A percentile compares a stretch with the other conserved stretches of the same genome.
phyloP scores from a whole-genome alignment of 2,113 vertebrate species.

The Xiphorhynchus elegans region DNA sequence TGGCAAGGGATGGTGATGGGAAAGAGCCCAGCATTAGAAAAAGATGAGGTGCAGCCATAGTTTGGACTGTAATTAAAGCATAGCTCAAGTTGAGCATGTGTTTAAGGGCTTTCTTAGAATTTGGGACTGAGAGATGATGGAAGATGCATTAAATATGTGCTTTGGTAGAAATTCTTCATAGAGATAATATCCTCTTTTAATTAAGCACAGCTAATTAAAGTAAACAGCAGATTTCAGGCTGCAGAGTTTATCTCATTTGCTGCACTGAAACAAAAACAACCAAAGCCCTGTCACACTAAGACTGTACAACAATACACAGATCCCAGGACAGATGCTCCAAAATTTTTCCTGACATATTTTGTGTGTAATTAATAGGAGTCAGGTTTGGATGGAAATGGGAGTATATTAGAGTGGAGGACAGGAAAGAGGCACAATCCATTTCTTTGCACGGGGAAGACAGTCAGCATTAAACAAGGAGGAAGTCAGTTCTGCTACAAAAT shows the following conservation, averaged over 20 bases:
- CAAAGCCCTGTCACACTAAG: not conserved
- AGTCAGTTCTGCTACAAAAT: not conserved
- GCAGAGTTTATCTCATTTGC: not conserved
- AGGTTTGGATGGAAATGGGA: not conserved
- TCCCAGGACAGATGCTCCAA: not conserved
- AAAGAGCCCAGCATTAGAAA: not conserved
- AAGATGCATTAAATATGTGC: not conserved
- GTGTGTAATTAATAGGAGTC: not conserved
- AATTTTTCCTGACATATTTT: not conserved
- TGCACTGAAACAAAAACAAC: not conserved
- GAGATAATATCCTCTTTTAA: not conserved
- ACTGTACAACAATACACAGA: not conserved
- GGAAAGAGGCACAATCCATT: not conserved
- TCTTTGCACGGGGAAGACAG: not conserved
- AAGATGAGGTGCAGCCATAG: not conserved
- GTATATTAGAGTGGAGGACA: not conserved
- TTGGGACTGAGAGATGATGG: not conserved
- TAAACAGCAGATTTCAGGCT: not conserved
- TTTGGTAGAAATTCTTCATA: not conserved
- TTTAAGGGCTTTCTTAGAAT: not conserved
- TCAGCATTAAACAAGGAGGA: not conserved
- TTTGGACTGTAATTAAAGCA: not conserved
- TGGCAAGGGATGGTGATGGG: not conserved
- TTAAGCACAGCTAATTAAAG: slow-evolving; percentile 11
- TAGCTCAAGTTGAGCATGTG: not conserved